phyloP scores from a whole-genome alignment of 2,888 invertebrate species.

The Doris montereyensis region DNA sequence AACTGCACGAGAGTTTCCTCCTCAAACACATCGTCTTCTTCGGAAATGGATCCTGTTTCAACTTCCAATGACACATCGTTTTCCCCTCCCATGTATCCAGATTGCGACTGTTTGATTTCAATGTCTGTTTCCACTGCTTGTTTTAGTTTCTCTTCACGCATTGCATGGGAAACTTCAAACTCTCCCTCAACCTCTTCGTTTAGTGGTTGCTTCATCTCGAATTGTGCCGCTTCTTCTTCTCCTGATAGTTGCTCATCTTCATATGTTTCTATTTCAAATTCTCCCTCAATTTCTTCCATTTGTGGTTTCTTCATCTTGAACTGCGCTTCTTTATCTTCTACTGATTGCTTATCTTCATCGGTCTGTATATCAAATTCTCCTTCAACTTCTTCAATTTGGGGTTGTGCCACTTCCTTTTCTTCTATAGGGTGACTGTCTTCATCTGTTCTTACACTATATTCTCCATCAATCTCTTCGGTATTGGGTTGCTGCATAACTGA shows the following conservation, averaged over 20 bases:
- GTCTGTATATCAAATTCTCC: slow-evolving; percentile 22
- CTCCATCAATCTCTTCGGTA: no score
- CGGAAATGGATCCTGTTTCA: no score
- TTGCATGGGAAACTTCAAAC: slow-evolving; percentile 9
- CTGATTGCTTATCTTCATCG: no score
- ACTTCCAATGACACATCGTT: no score
- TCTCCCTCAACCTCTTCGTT: slow-evolving; percentile 11
- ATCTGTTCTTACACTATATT: no score
- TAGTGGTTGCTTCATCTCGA: slow-evolving; percentile 35
- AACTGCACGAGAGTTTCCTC: no score
- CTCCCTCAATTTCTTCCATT: slow-evolving; percentile 32
- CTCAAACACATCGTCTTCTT: slow-evolving; percentile 69
- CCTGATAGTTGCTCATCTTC: slow-evolving; percentile 36
- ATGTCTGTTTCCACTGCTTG: no score
- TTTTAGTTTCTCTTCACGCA: slow-evolving; percentile 16
- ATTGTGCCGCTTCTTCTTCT: slow-evolving; percentile 45
- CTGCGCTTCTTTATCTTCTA: slow-evolving; percentile 2
- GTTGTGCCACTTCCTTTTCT: no score
- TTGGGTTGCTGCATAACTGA: neutral
- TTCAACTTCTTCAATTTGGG: slow-evolving; percentile 32
- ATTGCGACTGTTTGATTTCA: no score
- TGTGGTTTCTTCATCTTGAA: neutral
- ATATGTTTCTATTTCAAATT: slow-evolving; percentile 11
- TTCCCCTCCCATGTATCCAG: no score
- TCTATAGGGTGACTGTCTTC: no score